These are phyloP conservation scores for Chymomyza fuscimana DNA, from an alignment of 2,888 invertebrate species.

Conservation along the genomic window DNA sequence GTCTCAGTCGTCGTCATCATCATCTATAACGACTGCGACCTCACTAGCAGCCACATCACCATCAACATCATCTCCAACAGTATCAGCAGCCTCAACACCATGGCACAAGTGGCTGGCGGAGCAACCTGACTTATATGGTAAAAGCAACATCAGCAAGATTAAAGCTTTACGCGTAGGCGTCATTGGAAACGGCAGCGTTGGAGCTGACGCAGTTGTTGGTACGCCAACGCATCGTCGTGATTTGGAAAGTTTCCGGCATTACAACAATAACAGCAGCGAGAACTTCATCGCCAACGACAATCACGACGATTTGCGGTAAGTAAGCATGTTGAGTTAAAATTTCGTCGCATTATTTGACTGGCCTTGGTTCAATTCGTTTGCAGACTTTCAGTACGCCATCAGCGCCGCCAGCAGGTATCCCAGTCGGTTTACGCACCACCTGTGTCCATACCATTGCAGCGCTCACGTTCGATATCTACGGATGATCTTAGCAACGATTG, in stretches of 20 bases:
- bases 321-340: slow-evolving; percentile 44
- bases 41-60: slow-evolving; percentile 53
- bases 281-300: slow-evolving; percentile 30
- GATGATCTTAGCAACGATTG: slow-evolving; percentile 81
- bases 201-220: slow-evolving; percentile 55
- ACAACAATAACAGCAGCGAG: slow-evolving; percentile 57
- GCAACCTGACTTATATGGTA: slow-evolving; percentile 76
- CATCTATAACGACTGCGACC: slow-evolving; percentile 48
- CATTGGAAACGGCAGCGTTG: slow-evolving; percentile 38
- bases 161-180: slow-evolving; percentile 70
- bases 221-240: slow-evolving; percentile 72
- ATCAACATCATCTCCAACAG: slow-evolving; percentile 51
- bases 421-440: slow-evolving; percentile 62
- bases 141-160: slow-evolving; percentile 57
- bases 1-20: slow-evolving; percentile 23
- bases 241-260: slow-evolving; percentile 79
- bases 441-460: slow-evolving; percentile 59
- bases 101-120: slow-evolving; percentile 71
- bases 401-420: slow-evolving; percentile 73
- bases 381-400: slow-evolving; percentile 69
- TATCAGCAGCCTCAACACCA: slow-evolving; percentile 42
- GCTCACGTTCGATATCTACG: slow-evolving; percentile 79
- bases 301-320: slow-evolving; percentile 76
- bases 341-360: slow-evolving; percentile 51
- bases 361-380: slow-evolving; percentile 29